Base-by-base conservation (phyloP, 92 coral and sea anemone species). In the Heliopora coerulea region DNA sequence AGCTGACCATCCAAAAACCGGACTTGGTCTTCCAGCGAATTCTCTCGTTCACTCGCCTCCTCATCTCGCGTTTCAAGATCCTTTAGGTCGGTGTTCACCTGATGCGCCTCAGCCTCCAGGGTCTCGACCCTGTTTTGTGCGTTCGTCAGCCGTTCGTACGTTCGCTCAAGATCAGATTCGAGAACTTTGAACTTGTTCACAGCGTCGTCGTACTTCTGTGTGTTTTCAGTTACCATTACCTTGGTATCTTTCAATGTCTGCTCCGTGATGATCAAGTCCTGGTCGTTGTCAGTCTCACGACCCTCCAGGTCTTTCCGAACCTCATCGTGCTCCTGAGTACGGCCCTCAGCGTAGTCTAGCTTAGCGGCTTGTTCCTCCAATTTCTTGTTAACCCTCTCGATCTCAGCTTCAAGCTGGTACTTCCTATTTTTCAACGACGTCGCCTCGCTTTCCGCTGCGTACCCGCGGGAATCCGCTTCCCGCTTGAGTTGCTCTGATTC, bases 271-370 rank as follows among this genome's bases (percentile, higher is more conserved):
- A 4, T 4, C 4, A 37, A 37, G 4, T 37, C 4, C 42, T 37
- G 6, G 11, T 37, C 11, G 11, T 37, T 11, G 11, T 37, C 42
- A 37, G 6, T 11, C 11, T 11, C 42, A 37, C 42, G 6, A 37
- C 42, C 42, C 49, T 95, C 99, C 65, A 95, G 52, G 28, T 85
- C 88, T 35, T 79, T 86, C 10, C 99, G 68, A 7, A 54, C 83
- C 32, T 49, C 59, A 62, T 95, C 99, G 8, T 90, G 85, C 21
- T 60, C 68, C 17, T 54, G 65, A 3, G 95, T 91, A 31, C 85
- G 85, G 56, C 62, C 37, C 17, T 62, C 66, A 19, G 81, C 85
- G 7, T 24, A 19, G 13, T 29, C 78, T 27, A 81, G 57, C 50
- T 40, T 88, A 1, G 59, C 80, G 24, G 72, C 78, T 37, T 46